Evolutionary conservation across 2,113 vertebrate species (phyloP).

Genomic region (Sclerurus mexicanus): DNA sequence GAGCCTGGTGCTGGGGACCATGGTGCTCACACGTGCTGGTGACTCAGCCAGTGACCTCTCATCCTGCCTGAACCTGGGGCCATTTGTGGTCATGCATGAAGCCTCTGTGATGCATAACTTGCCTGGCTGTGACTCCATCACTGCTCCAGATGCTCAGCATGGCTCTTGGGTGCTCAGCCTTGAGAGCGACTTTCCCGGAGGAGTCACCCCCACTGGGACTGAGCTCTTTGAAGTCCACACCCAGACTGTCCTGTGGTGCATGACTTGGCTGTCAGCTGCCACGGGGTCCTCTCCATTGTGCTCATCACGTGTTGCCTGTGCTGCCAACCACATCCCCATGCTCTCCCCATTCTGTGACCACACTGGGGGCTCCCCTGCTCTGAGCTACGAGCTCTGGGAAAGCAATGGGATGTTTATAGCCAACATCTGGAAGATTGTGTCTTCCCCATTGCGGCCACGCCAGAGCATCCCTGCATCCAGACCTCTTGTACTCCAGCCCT

Average conservation of each 20-base stretch:
- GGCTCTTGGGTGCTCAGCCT: background rate
- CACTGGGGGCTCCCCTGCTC: background rate
- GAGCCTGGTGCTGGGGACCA: fast-evolving
- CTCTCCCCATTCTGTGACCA: background rate
- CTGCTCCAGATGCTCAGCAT: background rate
- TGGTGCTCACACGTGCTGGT: background rate
- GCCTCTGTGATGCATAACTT: background rate
- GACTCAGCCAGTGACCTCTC: background rate
- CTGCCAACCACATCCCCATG: background rate
- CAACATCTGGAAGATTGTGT: background rate
- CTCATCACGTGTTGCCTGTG: fast-evolving
- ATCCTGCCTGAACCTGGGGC: background rate
- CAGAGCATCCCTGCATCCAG: background rate
- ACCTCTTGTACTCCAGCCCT: background rate
- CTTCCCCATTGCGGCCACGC: fast-evolving
- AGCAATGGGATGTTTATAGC: background rate
- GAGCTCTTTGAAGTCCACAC: background rate
- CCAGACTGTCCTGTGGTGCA: background rate
- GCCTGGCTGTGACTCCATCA: background rate
- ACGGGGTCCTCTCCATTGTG: background rate
- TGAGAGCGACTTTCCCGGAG: background rate
- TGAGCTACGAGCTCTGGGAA: background rate
- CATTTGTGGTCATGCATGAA: fast-evolving
- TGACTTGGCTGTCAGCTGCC: background rate
- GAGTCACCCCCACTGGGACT: background rate